Percentiles rank a stretch among this genome's conserved stretches.
Conservation (phyloP, 2,113 vertebrate genomes). For the Calypte anna region DNA sequence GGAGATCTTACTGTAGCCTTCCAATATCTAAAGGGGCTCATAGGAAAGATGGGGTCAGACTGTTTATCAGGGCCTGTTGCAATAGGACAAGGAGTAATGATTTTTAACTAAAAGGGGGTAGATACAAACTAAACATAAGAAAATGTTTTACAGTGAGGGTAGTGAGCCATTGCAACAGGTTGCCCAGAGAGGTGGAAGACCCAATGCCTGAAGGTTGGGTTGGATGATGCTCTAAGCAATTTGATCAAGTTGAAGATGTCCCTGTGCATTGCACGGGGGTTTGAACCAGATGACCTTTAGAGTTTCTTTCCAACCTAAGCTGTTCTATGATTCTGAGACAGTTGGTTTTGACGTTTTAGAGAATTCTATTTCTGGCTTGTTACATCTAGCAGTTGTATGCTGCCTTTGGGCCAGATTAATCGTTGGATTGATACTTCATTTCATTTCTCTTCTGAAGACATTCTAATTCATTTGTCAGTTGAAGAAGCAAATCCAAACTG, state of each 20-base stretch:
- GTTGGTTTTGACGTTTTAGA: neutral
- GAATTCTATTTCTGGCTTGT: neutral
- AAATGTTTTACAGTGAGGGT: neutral
- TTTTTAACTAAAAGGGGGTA: neutral
- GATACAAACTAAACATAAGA: neutral
- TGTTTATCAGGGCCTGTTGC: neutral
- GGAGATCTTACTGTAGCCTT: neutral
- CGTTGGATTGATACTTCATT: neutral
- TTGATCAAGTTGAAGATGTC: neutral
- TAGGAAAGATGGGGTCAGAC: neutral
- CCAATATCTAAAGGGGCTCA: fast-evolving
- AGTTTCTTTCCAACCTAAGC: neutral
- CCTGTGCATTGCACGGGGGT: no score
- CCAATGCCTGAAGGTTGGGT: neutral
- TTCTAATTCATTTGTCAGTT: constrained; percentile 11
- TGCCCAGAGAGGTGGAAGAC: neutral
- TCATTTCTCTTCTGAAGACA: neutral
- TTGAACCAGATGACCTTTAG: neutral
- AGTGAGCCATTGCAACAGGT: neutral
- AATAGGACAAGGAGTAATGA: neutral
- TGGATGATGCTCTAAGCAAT: fast-evolving
- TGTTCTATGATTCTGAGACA: neutral
- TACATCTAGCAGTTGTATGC: neutral
- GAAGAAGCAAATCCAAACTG: constrained; percentile 7
- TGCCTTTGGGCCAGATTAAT: neutral